A percentile compares a stretch with the other conserved stretches of the same genome.
Evolutionary conservation across 53 echinoderm and acorn worm genomes (phyloP).

Genomic region (Crossaster papposus): DNA sequence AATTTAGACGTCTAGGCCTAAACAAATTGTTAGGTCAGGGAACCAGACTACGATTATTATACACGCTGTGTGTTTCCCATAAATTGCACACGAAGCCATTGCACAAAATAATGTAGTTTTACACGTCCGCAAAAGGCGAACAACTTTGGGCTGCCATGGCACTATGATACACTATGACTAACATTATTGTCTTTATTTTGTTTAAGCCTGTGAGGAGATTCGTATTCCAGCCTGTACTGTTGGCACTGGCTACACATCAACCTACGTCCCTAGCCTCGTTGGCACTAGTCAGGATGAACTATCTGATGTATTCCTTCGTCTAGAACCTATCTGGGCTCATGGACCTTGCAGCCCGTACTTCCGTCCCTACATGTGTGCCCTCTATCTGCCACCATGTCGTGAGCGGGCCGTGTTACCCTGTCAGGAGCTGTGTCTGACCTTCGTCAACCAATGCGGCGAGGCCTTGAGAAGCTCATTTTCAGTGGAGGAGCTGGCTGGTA

Average conservation of each 20-base stretch:
- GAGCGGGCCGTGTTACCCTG: slow-evolving; percentile 32
- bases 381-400: slow-evolving; percentile 41
- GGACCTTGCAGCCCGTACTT: slow-evolving; percentile 38
- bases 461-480: neutral
- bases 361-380: slow-evolving; percentile 31
- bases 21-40: too few relatives aligned
- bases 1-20: too few relatives aligned
- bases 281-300: slow-evolving; percentile 16
- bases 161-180: neutral
- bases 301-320: neutral
- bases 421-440: slow-evolving; percentile 42
- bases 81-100: too few relatives aligned
- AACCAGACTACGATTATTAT: too few relatives aligned
- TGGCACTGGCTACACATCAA: slow-evolving; percentile 33
- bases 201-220: slow-evolving; percentile 45
- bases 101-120: too few relatives aligned
- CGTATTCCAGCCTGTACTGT: slow-evolving; percentile 27
- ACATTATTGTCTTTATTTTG: neutral
- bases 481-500: neutral
- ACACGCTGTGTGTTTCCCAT: too few relatives aligned
- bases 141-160: too few relatives aligned
- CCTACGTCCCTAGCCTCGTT: slow-evolving; percentile 13
- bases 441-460: slow-evolving; percentile 11
- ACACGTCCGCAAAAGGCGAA: too few relatives aligned
- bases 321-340: neutral